A percentile compares a stretch with the other conserved stretches of the same genome.
Evolutionary conservation across 2,797 vertebrate species (phyloP).

Genomic region (Danio choprae): DNA sequence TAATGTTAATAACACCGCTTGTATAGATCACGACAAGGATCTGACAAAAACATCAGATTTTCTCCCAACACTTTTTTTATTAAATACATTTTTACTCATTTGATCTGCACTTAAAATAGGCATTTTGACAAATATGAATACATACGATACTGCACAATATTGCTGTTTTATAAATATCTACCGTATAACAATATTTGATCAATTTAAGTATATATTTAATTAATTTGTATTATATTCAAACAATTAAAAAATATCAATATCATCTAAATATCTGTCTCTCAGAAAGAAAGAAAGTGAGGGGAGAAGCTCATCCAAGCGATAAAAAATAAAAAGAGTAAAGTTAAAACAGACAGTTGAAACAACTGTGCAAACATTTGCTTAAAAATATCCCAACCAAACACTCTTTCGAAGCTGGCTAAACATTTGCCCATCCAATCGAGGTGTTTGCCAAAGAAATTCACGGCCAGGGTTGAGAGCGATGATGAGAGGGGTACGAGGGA

Average conservation of each 20-base stretch:
- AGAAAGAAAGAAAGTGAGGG: not conserved
- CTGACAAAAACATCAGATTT: no score
- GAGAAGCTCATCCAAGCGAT: slow-evolving; percentile 4
- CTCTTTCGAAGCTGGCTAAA: slow-evolving; percentile 72
- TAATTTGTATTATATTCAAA: no score
- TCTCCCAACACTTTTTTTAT: no score
- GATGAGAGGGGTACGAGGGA: slow-evolving; percentile 67
- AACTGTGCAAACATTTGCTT: slow-evolving; percentile 72
- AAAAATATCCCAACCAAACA: slow-evolving; percentile 66
- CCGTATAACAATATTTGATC: no score
- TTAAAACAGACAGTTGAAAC: slow-evolving; percentile 67
- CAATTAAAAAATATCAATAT: not conserved
- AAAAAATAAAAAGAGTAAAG: slow-evolving; percentile 41
- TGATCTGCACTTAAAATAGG: no score
- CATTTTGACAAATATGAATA: no score
- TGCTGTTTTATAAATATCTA: no score
- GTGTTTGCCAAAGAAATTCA: slow-evolving; percentile 81
- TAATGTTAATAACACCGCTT: no score
- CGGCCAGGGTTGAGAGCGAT: slow-evolving; percentile 67
- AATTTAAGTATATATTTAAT: not conserved
- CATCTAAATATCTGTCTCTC: not conserved
- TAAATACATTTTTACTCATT: no score
- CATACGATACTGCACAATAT: no score
- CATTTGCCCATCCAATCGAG: slow-evolving; percentile 73
- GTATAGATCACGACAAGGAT: no score